phyloP scores from a whole-genome alignment of 2,888 invertebrate species.

The Sisyra terminalis region DNA sequence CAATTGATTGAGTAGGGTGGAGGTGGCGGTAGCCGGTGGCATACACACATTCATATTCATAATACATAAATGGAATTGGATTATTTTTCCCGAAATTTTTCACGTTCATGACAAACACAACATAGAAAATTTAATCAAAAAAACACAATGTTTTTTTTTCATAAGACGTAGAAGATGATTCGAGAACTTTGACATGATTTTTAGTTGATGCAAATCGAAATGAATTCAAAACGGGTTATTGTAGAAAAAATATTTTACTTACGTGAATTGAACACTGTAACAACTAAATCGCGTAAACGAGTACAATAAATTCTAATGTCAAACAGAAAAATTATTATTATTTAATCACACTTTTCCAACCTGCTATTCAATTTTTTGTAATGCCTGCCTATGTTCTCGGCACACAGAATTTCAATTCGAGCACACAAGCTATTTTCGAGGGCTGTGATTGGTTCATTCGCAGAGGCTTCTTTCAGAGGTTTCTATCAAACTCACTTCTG shows the following conservation, averaged over 20 bases:
- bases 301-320: slow-evolving; percentile 1
- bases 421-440: not conserved
- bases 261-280: slow-evolving; percentile 3
- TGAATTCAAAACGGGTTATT: no score
- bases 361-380: slow-evolving; percentile 25
- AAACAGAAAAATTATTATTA: slow-evolving; percentile 2
- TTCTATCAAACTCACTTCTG: slow-evolving; percentile 20
- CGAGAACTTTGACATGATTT: not conserved
- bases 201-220: not conserved
- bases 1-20: no score
- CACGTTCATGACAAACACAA: no score
- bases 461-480: slow-evolving; percentile 29
- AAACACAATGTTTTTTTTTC: no score
- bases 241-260: slow-evolving; percentile 5
- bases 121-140: no score
- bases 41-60: not conserved
- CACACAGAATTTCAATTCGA: slow-evolving; percentile 3
- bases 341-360: slow-evolving; percentile 10
- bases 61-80: no score
- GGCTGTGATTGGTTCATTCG: slow-evolving; percentile 17
- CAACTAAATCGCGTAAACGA: not conserved
- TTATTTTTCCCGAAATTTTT: no score
- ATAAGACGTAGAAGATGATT: no score
- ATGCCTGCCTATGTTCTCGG: slow-evolving; percentile 12
- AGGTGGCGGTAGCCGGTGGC: no score